Percentiles rank a stretch among this genome's conserved stretches.
Evolutionary conservation across 2,797 vertebrate species (phyloP).

Genomic region (Borostomias antarcticus): DNA sequence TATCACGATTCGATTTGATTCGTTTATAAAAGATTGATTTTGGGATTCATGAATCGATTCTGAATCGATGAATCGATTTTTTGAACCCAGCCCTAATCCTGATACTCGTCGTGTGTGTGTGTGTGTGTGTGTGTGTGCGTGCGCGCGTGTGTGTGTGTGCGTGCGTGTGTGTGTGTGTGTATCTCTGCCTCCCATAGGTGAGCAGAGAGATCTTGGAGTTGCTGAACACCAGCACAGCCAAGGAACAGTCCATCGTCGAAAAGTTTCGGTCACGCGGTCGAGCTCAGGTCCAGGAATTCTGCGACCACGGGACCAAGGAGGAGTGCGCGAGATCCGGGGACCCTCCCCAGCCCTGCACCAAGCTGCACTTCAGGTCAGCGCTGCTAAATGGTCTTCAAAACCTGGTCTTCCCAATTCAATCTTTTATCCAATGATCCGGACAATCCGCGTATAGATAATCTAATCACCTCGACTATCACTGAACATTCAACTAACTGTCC

Average conservation of each 20-base stretch:
- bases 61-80: too few relatives aligned
- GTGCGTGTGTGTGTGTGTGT: neutral
- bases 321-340: slow-evolving; percentile 88
- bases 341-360: slow-evolving; percentile 85
- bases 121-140: too few relatives aligned
- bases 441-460: neutral
- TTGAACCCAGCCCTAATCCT: too few relatives aligned
- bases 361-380: slow-evolving; percentile 89
- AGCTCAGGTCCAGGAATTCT: slow-evolving; percentile 95
- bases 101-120: too few relatives aligned
- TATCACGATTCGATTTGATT: too few relatives aligned
- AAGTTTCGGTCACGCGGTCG: slow-evolving; percentile 92
- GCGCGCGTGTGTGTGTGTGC: neutral
- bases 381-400: neutral
- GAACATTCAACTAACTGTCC: too few relatives aligned
- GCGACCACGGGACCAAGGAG: slow-evolving; percentile 94
- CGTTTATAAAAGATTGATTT: too few relatives aligned
- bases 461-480: too few relatives aligned
- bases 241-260: slow-evolving; percentile 95
- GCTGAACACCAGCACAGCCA: slow-evolving; percentile 91
- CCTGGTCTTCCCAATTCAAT: neutral
- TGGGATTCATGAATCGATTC: too few relatives aligned
- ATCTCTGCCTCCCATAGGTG: slow-evolving; percentile 68
- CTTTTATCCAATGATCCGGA: neutral
- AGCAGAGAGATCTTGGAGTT: slow-evolving; percentile 95